Conservation (phyloP, 2,113 vertebrate genomes). For the Paedocypris sp. region DNA sequence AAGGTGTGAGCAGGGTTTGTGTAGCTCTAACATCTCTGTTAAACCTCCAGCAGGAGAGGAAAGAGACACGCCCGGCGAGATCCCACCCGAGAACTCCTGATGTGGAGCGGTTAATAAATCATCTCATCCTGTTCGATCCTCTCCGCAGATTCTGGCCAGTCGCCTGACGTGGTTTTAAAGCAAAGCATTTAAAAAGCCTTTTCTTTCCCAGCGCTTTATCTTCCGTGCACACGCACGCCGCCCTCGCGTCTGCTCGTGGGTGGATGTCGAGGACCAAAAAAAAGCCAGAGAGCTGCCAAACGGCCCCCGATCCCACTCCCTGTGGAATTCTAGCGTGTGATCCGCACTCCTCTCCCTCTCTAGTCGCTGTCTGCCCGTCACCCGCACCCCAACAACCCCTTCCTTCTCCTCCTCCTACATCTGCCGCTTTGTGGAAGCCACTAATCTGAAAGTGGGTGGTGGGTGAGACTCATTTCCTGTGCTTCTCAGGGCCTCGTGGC, state of each 20-base stretch:
- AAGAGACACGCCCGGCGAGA: too few relatives aligned
- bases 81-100: too few relatives aligned
- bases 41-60: too few relatives aligned
- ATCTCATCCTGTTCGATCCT: not conserved
- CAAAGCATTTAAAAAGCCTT: slow-evolving; percentile 9
- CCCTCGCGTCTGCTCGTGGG: slow-evolving; percentile 28
- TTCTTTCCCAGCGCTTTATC: slow-evolving; percentile 8
- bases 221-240: slow-evolving; percentile 8
- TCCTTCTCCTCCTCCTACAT: slow-evolving; percentile 48
- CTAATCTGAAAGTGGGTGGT: slow-evolving; percentile 69
- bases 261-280: slow-evolving; percentile 40
- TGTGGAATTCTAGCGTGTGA: slow-evolving; percentile 31
- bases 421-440: slow-evolving; percentile 60
- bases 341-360: slow-evolving; percentile 51
- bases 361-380: slow-evolving; percentile 53
- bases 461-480: slow-evolving; percentile 88
- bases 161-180: not conserved
- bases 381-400: slow-evolving; percentile 12
- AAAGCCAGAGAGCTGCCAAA: slow-evolving; percentile 50
- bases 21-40: too few relatives aligned
- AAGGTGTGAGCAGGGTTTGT: too few relatives aligned
- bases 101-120: too few relatives aligned
- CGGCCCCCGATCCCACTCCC: slow-evolving; percentile 55
- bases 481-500: slow-evolving; percentile 82
- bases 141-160: slow-evolving; percentile 11